Percentiles rank a stretch among this genome's conserved stretches.
These are phyloP conservation scores for Cremastinae sp. DNA, from an alignment of 2,888 invertebrate genomes.

Conservation along the genomic window DNA sequence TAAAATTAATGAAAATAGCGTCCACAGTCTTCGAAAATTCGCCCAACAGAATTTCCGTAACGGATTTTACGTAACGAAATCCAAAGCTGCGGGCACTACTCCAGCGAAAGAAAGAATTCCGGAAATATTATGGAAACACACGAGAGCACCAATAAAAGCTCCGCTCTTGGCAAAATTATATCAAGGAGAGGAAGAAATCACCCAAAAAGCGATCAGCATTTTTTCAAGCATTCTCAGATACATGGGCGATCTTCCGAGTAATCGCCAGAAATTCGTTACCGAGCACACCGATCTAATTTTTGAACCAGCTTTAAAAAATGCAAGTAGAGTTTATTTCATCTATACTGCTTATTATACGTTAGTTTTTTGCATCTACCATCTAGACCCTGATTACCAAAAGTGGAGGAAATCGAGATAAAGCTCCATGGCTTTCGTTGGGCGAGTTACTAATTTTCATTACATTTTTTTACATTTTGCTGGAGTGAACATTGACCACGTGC, in stretches of 20 bases:
- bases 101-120: slow-evolving; percentile 84
- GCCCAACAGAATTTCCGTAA: slow-evolving; percentile 90
- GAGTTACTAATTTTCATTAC: too few relatives aligned
- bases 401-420: too few relatives aligned
- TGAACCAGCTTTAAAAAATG: slow-evolving; percentile 87
- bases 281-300: slow-evolving; percentile 96
- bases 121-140: slow-evolving; percentile 91
- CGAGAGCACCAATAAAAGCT: slow-evolving; percentile 90
- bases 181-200: slow-evolving; percentile 84
- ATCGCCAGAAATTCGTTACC: slow-evolving; percentile 87
- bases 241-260: slow-evolving; percentile 96
- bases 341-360: too few relatives aligned
- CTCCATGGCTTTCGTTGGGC: too few relatives aligned
- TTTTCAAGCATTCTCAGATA: slow-evolving; percentile 90
- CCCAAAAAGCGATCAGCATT: slow-evolving; percentile 87
- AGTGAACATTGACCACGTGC: too few relatives aligned
- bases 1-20: slow-evolving; percentile 84
- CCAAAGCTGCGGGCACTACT: slow-evolving; percentile 85
- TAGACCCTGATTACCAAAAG: too few relatives aligned
- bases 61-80: slow-evolving; percentile 80
- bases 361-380: too few relatives aligned
- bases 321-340: too few relatives aligned
- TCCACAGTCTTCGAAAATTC: slow-evolving; percentile 92
- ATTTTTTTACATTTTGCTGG: too few relatives aligned
- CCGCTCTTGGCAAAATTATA: slow-evolving; percentile 90